Conservation (phyloP, 2,797 vertebrate genomes). For the Coluber constrictor region DNA sequence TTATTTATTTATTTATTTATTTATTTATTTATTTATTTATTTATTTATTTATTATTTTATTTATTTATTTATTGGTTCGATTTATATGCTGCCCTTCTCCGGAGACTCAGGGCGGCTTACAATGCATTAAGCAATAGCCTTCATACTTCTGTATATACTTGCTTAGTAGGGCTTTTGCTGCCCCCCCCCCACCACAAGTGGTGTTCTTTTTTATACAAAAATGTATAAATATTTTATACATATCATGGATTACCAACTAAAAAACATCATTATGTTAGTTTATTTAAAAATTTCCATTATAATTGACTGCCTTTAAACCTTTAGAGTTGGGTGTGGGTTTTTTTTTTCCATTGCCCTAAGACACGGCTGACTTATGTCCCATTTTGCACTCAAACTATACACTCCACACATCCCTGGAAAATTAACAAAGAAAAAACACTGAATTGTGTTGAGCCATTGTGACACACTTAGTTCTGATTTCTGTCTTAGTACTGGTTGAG, state of each 20-base stretch:
- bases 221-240: too few relatives aligned
- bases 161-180: too few relatives aligned
- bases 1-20: too few relatives aligned
- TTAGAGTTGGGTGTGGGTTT: neutral
- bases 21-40: too few relatives aligned
- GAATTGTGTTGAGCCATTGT: neutral
- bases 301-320: neutral
- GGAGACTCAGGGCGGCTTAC: too few relatives aligned
- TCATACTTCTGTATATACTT: too few relatives aligned
- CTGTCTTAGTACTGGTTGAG: neutral
- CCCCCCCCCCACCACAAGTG: too few relatives aligned
- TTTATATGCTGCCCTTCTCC: too few relatives aligned
- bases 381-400: neutral
- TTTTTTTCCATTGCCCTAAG: neutral
- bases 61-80: too few relatives aligned
- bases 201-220: too few relatives aligned
- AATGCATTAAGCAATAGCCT: too few relatives aligned
- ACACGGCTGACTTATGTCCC: neutral
- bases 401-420: neutral
- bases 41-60: too few relatives aligned
- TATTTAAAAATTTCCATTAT: neutral
- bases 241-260: neutral
- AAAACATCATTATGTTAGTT: neutral
- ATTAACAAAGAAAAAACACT: neutral
- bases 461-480: neutral